Conservation (phyloP, 2,888 invertebrate species). For the Antitype chi region DNA sequence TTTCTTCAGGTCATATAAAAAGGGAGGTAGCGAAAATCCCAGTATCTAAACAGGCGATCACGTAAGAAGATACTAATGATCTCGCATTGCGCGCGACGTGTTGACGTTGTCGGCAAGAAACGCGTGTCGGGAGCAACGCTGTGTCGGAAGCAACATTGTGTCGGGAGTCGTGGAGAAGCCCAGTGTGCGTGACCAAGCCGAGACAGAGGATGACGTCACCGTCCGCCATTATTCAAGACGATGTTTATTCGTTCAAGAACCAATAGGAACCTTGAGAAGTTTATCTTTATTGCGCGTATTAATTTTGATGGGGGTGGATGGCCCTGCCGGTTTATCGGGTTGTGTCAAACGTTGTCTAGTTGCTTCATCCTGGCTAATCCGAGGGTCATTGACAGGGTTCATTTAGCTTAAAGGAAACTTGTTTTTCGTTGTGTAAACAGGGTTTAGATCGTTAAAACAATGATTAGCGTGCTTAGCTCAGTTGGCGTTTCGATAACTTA, state of each 20-base stretch:
- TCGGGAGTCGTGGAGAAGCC: conserved; percentile 46
- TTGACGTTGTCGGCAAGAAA: conserved; percentile 53
- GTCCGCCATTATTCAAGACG: conserved; percentile 57
- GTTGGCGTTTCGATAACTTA: background rate
- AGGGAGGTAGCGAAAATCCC: conserved; percentile 42
- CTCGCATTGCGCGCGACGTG: conserved; percentile 61
- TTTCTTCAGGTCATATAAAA: conserved; percentile 57
- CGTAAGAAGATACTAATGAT: conserved; percentile 68
- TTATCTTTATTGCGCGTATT: conserved; percentile 61
- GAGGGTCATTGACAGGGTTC: conserved; percentile 25
- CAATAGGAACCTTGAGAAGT: conserved; percentile 60
- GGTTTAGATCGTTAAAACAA: background rate
- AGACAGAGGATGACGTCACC: conserved; percentile 60
- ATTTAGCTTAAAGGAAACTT: conserved; percentile 20
- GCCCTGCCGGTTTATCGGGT: conserved; percentile 49
- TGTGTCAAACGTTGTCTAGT: conserved; percentile 41
- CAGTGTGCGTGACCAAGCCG: conserved; percentile 55
- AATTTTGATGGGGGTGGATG: conserved; percentile 61
- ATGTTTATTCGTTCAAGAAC: conserved; percentile 59
- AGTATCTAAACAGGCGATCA: conserved; percentile 55
- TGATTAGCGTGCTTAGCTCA: background rate
- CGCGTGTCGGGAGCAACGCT: conserved; percentile 42
- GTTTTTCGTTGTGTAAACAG: background rate
- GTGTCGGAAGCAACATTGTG: conserved; percentile 40
- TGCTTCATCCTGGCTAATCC: conserved; percentile 32